Base-by-base conservation (phyloP, 1,140 invertebrate genomes). In the Asobara japonica region DNA sequence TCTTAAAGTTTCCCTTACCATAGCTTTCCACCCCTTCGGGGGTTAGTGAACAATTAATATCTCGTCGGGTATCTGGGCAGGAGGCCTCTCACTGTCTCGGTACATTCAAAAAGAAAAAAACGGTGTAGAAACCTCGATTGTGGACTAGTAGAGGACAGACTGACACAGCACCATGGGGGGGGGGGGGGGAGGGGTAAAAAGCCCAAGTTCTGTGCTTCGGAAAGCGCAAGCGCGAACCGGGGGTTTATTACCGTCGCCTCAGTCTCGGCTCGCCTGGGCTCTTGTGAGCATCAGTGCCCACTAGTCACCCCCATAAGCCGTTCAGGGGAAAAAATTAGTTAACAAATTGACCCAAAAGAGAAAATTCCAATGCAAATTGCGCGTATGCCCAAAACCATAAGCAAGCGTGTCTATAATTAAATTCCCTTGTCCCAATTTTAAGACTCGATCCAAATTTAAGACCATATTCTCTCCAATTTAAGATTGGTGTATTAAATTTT, bases 231-330 rank as follows among this genome's bases (percentile, higher is more conserved):
- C 82, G 82, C 81, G 74, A 61, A 73, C 74, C 74, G 51, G 77
- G 69, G 71, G 78, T 79, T 84, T 83, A 81, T 83, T 84, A 78
- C 78, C 77, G 79, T 75, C 67, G 56, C 76, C 77, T 85, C 82
- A 85, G 84, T 85, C 79, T 84, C 81, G 82, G 83, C 81, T 85
- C 78, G 83, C 79, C 83, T 84, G 84, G 84, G 84, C 82, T 81
- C 71, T 79, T 81, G 77, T 82, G 79, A 83, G 79, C 78, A 83
- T 77, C 69, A 61, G 0, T 30, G 25, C 16, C 30, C 1, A 20
- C 16, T 16, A 33, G 41, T 1, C 18, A 3, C 41, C n/a, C 11
- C 3, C n/a, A n/a, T n/a, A 22, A 25, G 22, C 18, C 16, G 6
- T 22, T 11, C 27, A 30, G 16, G 18, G 11, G 45, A 11, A 51